Conservation (phyloP, 2,113 vertebrate genomes). For the Tenebrosternarchus preto region DNA sequence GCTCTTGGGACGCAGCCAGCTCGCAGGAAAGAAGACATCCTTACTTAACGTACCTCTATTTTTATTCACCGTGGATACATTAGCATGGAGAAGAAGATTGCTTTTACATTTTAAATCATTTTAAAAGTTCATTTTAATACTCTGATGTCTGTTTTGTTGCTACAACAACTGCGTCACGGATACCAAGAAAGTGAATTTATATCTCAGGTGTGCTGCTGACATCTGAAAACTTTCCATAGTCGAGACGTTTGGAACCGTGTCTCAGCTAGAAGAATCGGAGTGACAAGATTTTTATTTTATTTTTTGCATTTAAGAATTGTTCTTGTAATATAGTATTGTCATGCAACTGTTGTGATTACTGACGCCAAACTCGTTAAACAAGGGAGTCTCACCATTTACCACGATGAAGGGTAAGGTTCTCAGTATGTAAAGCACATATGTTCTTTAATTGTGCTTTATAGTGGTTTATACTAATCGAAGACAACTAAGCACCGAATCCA, state of each 20-base stretch:
- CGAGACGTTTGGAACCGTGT: not conserved
- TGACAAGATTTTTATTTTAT: not conserved
- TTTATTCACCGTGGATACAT: slow-evolving; percentile 30
- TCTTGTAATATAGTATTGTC: slow-evolving; percentile 52
- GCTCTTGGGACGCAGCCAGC: slow-evolving; percentile 53
- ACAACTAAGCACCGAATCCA: too few species aligned
- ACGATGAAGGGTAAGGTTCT: slow-evolving; percentile 75
- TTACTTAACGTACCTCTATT: slow-evolving; percentile 57
- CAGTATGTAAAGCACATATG: too few species aligned
- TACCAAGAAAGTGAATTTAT: not conserved
- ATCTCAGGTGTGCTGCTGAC: slow-evolving; percentile 51
- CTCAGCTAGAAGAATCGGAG: not conserved
- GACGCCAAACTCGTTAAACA: slow-evolving; percentile 44
- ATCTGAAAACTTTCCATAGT: not conserved
- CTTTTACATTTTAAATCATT: not conserved
- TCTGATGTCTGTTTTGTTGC: not conserved
- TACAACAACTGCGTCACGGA: not conserved
- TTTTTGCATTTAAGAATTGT: not conserved
- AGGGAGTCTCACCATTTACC: slow-evolving; percentile 43
- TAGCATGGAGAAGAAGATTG: slow-evolving; percentile 17
- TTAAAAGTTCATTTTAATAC: not conserved
- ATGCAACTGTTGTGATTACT: slow-evolving; percentile 70
- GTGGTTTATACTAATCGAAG: too few species aligned
- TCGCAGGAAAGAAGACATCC: slow-evolving; percentile 38
- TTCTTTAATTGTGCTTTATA: slow-evolving; percentile 7